These are phyloP conservation scores for Zaprionus obscuricornis DNA, from an alignment of 2,888 invertebrate species.

Conservation along the genomic window DNA sequence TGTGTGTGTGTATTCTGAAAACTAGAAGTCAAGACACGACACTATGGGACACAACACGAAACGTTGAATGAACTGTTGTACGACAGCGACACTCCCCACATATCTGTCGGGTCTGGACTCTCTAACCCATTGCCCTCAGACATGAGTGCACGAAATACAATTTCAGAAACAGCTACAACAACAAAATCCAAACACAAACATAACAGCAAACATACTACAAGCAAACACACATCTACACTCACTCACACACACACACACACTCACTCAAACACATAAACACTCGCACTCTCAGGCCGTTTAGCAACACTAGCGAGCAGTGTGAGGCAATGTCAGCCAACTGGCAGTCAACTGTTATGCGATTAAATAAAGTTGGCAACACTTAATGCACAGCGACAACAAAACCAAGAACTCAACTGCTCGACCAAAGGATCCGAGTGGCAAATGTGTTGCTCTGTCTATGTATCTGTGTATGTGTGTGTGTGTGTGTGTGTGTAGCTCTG, in stretches of 20 bases:
- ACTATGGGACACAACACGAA: slow-evolving; percentile 17
- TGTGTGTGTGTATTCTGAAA: neutral
- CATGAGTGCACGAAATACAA: slow-evolving; percentile 61
- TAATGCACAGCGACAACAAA: slow-evolving; percentile 75
- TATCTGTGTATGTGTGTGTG: neutral
- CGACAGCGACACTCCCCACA: slow-evolving; percentile 46
- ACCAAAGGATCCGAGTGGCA: neutral
- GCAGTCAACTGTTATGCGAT: slow-evolving; percentile 80
- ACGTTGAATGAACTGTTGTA: slow-evolving; percentile 60
- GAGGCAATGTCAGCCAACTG: slow-evolving; percentile 57
- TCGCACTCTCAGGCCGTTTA: slow-evolving; percentile 45
- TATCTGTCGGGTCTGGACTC: slow-evolving; percentile 28
- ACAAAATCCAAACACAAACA: slow-evolving; percentile 30
- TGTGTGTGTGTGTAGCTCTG: slow-evolving; percentile 22
- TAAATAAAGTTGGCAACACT: slow-evolving; percentile 82
- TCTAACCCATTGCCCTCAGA: slow-evolving; percentile 36
- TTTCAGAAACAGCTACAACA: slow-evolving; percentile 54
- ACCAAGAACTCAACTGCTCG: slow-evolving; percentile 50
- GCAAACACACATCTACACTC: neutral
- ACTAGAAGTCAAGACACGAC: slow-evolving; percentile 46
- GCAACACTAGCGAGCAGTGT: slow-evolving; percentile 53
- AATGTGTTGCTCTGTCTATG: too few relatives aligned
- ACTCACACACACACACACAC: slow-evolving; percentile 22
- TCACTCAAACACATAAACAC: slow-evolving; percentile 9
- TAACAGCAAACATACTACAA: slow-evolving; percentile 14